Base-by-base conservation (phyloP, 2,888 invertebrate genomes). In the Onchidella celtica region DNA sequence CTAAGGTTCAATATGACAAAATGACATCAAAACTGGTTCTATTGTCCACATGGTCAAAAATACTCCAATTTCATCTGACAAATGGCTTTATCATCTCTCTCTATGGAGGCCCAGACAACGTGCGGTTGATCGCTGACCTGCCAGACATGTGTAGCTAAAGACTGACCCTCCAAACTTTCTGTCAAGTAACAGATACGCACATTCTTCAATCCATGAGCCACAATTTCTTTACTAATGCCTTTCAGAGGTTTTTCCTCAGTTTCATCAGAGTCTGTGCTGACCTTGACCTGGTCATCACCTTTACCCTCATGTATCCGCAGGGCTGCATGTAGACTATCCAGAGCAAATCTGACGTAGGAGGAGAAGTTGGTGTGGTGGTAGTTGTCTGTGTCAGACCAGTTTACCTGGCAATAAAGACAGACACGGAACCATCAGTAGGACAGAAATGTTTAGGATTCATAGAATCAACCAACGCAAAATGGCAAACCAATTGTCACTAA, bases 101-200 rank as follows among this genome's bases (percentile, higher is more conserved):
- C 70, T 47, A 83, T 70, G 70, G 47, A 27, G 59, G 74, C 79
- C 3, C 68, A 38, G 24, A 83, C 83, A 55, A 78, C 75, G 36
- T 75, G 59, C 21, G 55, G 57, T 34, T n/a, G 36, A 0, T 21
- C 61, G 24, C n/a, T 57, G 3, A 40, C 47, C 6, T 61, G 85
- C 91, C 91, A 92, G 6, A 85, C 82, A 59, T 83, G 84, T 0
- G 89, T 87, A 32, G 85, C 81, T 14, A 91, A 74, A 0, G 80
- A 69, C 68, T 91, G 90, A 6, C 87, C 89, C 40, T 90, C 88
- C n/a, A 86, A 75, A 81, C 89, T 88, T 79, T 92, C 92, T 3
- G 89, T 88, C 36, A 84, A 79, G 76, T 88, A 91, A 34, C 86
- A 81, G 27, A 89, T 81, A 63, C 88, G 86, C 82, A 91, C 85